Conservation (phyloP, 2,797 vertebrate genomes). For the Benthosema pterotum region DNA sequence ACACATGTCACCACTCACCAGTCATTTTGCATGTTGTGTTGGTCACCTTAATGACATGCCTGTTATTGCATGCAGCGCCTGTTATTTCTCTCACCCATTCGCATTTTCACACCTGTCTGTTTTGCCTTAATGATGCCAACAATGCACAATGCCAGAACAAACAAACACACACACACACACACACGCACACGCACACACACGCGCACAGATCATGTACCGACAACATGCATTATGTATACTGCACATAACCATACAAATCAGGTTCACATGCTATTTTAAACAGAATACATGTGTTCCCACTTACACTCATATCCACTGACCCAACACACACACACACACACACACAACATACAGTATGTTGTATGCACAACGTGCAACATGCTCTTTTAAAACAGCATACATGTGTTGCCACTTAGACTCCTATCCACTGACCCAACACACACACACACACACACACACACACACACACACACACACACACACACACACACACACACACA, state of each 20-base stretch:
- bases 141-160: constrained; percentile 10
- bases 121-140: constrained; percentile 36
- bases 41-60: constrained; percentile 47
- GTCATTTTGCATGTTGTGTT: constrained; percentile 16
- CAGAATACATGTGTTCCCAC: too few relatives aligned
- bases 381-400: too few relatives aligned
- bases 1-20: constrained; percentile 13
- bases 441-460: not conserved
- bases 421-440: not conserved
- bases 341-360: too few relatives aligned
- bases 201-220: not conserved
- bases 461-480: not conserved
- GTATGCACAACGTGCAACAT: too few relatives aligned
- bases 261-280: too few relatives aligned
- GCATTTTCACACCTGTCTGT: constrained; percentile 48
- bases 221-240: too few relatives aligned
- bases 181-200: not conserved
- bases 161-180: not conserved
- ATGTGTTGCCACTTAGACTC: too few relatives aligned
- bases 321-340: too few relatives aligned
- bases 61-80: constrained; percentile 20
- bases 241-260: too few relatives aligned
- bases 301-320: too few relatives aligned
- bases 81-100: constrained; percentile 55
- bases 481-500: constrained; percentile 7